phyloP scores from a whole-genome alignment of 1,140 invertebrate species.

The Dendrolimus kikuchii region DNA sequence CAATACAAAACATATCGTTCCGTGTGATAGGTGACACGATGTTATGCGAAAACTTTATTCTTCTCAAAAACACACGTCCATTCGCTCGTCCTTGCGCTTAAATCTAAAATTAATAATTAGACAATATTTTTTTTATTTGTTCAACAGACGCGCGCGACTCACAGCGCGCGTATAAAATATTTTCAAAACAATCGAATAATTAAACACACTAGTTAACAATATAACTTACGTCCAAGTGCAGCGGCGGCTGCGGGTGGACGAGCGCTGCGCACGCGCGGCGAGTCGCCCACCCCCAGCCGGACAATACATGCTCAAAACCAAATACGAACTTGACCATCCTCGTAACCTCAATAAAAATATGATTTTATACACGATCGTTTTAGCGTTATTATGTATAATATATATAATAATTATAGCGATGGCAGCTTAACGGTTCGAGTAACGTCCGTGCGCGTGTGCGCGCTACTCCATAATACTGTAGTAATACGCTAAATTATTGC shows the following conservation, averaged over 20 bases:
- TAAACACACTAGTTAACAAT: slow-evolving; percentile 72
- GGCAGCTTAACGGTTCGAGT: slow-evolving; percentile 35
- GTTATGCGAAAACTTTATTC: slow-evolving; percentile 59
- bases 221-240: slow-evolving; percentile 49
- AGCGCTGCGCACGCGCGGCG: slow-evolving; percentile 8
- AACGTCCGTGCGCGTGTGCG: slow-evolving; percentile 26
- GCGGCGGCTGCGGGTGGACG: slow-evolving; percentile 23
- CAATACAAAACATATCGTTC: slow-evolving; percentile 70
- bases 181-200: slow-evolving; percentile 71
- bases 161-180: slow-evolving; percentile 69
- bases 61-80: slow-evolving; percentile 67
- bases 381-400: slow-evolving; percentile 22
- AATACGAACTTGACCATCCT: slow-evolving; percentile 36
- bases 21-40: slow-evolving; percentile 66
- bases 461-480: slow-evolving; percentile 26
- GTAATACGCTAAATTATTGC: slow-evolving; percentile 26
- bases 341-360: slow-evolving; percentile 39
- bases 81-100: slow-evolving; percentile 68
- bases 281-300: slow-evolving; percentile 5
- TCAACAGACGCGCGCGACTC: slow-evolving; percentile 67
- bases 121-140: slow-evolving; percentile 70
- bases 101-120: slow-evolving; percentile 71
- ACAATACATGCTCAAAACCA: slow-evolving; percentile 29
- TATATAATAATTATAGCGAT: slow-evolving; percentile 30
- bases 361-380: slow-evolving; percentile 48